Percentiles rank a stretch among this genome's conserved stretches.
These are phyloP conservation scores for Pandemis cinnamomeana DNA, from an alignment of 2,888 invertebrate species.

Conservation along the genomic window DNA sequence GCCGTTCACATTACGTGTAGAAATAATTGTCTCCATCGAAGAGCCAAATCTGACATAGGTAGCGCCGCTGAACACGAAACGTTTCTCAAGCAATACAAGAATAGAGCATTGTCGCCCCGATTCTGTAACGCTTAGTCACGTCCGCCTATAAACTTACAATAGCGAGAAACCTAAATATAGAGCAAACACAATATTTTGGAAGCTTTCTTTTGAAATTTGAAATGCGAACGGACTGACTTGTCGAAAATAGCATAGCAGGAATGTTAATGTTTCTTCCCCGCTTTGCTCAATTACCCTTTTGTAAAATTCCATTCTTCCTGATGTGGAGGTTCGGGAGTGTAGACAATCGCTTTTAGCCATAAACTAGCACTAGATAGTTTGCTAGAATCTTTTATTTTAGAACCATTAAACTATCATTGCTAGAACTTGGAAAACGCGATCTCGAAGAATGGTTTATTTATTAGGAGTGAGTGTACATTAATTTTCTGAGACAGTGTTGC, in stretches of 20 bases:
- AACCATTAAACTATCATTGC: no score
- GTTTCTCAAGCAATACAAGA: conserved; percentile 58
- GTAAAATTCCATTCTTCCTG: neutral
- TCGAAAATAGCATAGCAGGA: conserved; percentile 12
- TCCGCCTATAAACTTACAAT: conserved; percentile 63
- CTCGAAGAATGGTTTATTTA: neutral
- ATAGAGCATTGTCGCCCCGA: conserved; percentile 65
- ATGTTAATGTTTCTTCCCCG: conserved; percentile 42
- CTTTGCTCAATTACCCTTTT: conserved; percentile 31
- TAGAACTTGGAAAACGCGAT: neutral
- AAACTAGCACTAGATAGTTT: neutral
- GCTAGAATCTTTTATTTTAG: neutral
- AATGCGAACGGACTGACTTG: conserved; percentile 19
- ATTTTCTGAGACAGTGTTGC: neutral
- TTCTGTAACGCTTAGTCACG: conserved; percentile 68
- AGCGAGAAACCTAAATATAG: conserved; percentile 59
- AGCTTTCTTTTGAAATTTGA: conserved; percentile 54
- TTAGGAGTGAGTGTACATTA: neutral
- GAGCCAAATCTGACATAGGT: conserved; percentile 31
- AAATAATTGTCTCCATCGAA: conserved; percentile 44
- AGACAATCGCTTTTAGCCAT: neutral
- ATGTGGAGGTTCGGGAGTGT: neutral
- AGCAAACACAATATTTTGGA: conserved; percentile 55
- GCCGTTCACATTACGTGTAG: conserved; percentile 46
- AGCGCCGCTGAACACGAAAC: conserved; percentile 48